Conservation (phyloP, 2,888 invertebrate genomes). For the Cephus sareptanus region DNA sequence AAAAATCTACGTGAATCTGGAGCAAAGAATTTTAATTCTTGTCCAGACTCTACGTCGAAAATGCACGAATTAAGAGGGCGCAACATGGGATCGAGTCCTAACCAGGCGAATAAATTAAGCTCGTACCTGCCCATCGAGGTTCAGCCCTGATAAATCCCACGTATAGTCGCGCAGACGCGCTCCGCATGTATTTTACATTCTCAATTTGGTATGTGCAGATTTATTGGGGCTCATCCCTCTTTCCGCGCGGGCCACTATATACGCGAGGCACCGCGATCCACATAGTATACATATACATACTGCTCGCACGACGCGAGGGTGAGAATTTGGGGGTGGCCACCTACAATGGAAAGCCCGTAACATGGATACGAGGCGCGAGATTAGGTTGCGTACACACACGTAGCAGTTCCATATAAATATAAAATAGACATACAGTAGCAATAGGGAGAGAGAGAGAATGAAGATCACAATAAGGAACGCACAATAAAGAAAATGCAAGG, state of each 20-base stretch:
- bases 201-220: slow-evolving; percentile 61
- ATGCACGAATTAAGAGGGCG: slow-evolving; percentile 45
- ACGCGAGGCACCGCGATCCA: neutral
- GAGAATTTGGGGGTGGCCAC: slow-evolving; percentile 29
- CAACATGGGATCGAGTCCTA: slow-evolving; percentile 22
- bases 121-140: slow-evolving; percentile 51
- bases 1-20: neutral
- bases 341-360: slow-evolving; percentile 39
- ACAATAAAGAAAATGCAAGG: neutral
- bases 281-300: slow-evolving; percentile 12
- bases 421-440: slow-evolving; percentile 5
- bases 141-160: slow-evolving; percentile 54
- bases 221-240: slow-evolving; percentile 48
- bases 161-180: slow-evolving; percentile 41
- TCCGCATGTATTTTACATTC: slow-evolving; percentile 60
- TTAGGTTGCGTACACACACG: slow-evolving; percentile 17
- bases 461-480: neutral
- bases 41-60: slow-evolving; percentile 22
- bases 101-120: slow-evolving; percentile 48
- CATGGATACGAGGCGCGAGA: slow-evolving; percentile 31
- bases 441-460: slow-evolving; percentile 12
- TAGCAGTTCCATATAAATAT: neutral
- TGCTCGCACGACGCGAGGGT: slow-evolving; percentile 20
- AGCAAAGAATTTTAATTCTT: neutral
- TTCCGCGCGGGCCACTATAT: neutral